Evolutionary conservation across 2,113 vertebrate species (phyloP), one percentile per base, ranked within the genome.

Genomic region (Ranitomeya imitator): DNA sequence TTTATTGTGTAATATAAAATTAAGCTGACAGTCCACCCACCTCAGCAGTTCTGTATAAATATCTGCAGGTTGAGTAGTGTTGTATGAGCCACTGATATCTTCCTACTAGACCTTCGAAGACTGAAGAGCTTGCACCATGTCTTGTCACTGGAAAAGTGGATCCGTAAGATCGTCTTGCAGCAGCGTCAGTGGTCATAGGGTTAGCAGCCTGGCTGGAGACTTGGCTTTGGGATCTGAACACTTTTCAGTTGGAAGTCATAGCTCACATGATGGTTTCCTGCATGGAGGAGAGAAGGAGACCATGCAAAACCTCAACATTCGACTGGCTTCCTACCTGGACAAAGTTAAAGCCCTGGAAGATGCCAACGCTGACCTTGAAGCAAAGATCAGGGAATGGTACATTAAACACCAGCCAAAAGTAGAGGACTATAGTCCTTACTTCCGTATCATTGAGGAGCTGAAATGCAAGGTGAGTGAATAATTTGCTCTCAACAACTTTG

Each of bases 231-330:
- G 60, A 57, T 79, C 85, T 65, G 85, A 86, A 15, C 85, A 86
- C 60, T 71, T 51, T 55, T 23, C 16, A 19, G 79, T 2, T 45
- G 81, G 78, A 0, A 55, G 77, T 45, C 92, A 92, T 60, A 71
- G 89, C 0, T 18, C 90, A 18, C 90, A 85, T 0, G 94, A 94
- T 55, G 90, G 91, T 0, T 91, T 93, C 31, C 90, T 94, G 0
- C 93, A 92, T 69, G 81, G 81, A 67, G 93, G 91, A 54, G 93
- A 94, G 90, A 95, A 95, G 90, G 90, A 94, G 80, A 93, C 91
- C 0, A 92, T 96, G 93, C 92, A 92, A 57, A 92, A 92, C 31
- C 92, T 96, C 83, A 96, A 96, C 52, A 92, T 91, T 0, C 94
- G 96, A 3, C 93, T 96, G 89, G 93, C 91, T 14, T 92, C 86